Evolutionary conservation across 30 jellyfish, hydroid and myxozoan genomes (phyloP).

Genomic region (Cassiopea andromeda): DNA sequence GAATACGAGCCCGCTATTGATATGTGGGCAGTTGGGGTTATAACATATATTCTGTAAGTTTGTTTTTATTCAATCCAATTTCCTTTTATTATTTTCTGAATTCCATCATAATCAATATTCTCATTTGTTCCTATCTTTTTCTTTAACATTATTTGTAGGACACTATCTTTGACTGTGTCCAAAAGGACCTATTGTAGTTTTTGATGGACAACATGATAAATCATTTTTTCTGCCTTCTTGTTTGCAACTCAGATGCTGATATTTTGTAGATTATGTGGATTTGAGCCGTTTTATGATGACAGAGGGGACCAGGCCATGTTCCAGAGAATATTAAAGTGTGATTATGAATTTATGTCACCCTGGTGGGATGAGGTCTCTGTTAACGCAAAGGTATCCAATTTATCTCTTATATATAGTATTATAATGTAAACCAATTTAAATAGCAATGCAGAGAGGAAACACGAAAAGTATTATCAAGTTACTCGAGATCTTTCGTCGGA

Average conservation of each 20-base stretch:
- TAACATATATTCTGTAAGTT: conserved; percentile 90
- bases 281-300: conserved; percentile 96
- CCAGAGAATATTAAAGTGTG: conserved; percentile 91
- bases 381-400: conserved; percentile 82
- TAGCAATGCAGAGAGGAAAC: no score
- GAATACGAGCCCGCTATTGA: conserved; percentile 96
- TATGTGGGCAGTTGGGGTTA: conserved; percentile 99
- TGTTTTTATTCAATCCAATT: background rate
- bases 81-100: no score
- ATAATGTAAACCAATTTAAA: no score
- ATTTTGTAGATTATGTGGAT: conserved; percentile 87
- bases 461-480: no score
- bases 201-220: background rate
- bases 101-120: no score
- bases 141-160: no score
- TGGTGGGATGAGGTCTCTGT: conserved; percentile 98
- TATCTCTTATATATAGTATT: no score
- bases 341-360: conserved; percentile 91
- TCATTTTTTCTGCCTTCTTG: background rate
- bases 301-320: conserved; percentile 98
- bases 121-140: no score
- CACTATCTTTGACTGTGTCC: no score
- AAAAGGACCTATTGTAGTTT: no score
- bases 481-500: no score
- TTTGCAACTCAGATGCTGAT: no score